Conservation (phyloP, 1,140 invertebrate genomes). For the Papilio glaucus region DNA sequence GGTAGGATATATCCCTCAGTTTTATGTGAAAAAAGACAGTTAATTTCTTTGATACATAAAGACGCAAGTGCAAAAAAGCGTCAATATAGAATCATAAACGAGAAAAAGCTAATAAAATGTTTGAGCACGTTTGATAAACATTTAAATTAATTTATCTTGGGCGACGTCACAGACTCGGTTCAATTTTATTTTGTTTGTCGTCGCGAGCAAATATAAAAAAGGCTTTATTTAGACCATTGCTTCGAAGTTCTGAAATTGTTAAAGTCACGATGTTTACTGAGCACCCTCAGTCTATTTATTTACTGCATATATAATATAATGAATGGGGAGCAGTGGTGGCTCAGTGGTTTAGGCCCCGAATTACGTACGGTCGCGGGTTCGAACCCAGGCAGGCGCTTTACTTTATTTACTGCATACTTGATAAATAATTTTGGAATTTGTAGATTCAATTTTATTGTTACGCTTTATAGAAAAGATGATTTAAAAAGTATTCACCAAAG, state of each 20-base stretch:
- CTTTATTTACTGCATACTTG: no score
- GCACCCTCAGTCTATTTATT: neutral
- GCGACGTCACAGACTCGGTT: neutral
- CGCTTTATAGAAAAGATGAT: no score
- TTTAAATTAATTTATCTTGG: conserved; percentile 8
- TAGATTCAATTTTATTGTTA: no score
- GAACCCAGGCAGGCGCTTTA: no score
- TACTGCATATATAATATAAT: no score
- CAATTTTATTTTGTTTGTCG: neutral
- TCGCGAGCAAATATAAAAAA: neutral
- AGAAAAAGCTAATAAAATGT: conserved; percentile 1
- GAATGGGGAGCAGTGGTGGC: no score
- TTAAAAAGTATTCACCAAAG: no score
- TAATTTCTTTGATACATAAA: neutral
- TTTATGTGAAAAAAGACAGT: no score
- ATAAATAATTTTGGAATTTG: no score
- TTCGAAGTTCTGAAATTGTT: conserved; percentile 1
- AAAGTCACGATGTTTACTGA: neutral
- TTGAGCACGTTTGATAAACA: conserved; percentile 3
- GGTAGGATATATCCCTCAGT: no score
- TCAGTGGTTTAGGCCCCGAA: no score
- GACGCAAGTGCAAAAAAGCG: neutral
- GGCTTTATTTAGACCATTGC: conserved; percentile 1
- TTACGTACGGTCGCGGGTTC: no score
- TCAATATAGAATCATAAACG: neutral